Conservation (phyloP, 2,113 vertebrate species). For the Rhinolophus sinicus region DNA sequence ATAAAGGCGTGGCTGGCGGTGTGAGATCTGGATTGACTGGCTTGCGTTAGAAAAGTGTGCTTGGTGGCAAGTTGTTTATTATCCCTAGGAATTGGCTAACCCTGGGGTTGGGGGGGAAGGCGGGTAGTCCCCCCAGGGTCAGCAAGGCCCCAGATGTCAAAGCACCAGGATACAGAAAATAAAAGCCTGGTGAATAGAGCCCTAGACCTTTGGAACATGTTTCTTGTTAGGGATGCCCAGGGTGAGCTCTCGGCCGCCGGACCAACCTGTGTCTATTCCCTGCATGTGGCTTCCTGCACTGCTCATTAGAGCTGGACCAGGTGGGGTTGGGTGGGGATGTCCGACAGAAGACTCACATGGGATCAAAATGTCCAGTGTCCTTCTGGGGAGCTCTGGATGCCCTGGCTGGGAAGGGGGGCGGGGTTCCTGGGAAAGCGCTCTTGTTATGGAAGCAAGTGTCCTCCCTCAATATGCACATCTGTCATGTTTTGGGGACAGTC, state of each 20-base stretch:
- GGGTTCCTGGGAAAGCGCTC: background rate
- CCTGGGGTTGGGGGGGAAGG: background rate
- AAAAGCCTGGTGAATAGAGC: fast-evolving
- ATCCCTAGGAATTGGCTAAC: background rate
- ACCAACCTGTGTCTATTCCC: background rate
- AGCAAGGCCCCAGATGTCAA: background rate
- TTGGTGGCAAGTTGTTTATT: background rate
- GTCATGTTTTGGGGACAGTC: background rate
- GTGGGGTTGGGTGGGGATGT: background rate
- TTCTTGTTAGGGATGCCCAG: fast-evolving
- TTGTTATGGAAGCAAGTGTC: fast-evolving
- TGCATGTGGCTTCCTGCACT: background rate
- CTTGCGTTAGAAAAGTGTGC: background rate
- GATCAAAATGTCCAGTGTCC: fast-evolving
- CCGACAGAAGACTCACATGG: fast-evolving
- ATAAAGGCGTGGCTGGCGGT: background rate
- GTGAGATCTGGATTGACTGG: background rate
- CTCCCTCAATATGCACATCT: fast-evolving
- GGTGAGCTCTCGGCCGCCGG: background rate
- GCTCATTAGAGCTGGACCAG: fast-evolving
- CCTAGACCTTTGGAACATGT: too few species aligned
- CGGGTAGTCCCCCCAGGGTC: background rate
- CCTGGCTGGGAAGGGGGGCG: fast-evolving
- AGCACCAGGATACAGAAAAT: background rate
- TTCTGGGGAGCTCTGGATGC: background rate